Conservation (phyloP, 2,888 invertebrate species). For the Orchestes rusci region DNA sequence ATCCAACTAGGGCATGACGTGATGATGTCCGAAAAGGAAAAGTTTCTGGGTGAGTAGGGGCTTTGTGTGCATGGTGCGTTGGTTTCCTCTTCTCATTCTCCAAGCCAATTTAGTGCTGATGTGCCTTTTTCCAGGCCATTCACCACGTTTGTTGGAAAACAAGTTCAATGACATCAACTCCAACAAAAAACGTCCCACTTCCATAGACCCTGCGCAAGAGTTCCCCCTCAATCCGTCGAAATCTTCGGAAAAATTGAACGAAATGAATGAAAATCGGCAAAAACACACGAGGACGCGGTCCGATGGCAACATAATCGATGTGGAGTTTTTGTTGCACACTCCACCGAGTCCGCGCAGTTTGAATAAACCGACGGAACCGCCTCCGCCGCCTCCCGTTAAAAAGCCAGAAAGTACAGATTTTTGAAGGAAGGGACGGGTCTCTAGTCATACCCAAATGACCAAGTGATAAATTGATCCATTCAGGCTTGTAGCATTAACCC, state of each 20-base stretch:
- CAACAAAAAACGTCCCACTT: constrained; percentile 18
- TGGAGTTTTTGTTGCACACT: constrained; percentile 23
- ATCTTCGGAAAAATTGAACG: constrained; percentile 34
- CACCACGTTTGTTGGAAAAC: constrained; percentile 29
- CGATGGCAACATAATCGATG: constrained; percentile 43
- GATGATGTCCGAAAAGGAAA: constrained; percentile 42
- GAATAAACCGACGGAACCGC: constrained; percentile 43
- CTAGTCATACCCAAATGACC: background rate
- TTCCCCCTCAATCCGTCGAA: constrained; percentile 35
- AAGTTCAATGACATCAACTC: constrained; percentile 36
- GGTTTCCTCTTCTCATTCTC: background rate
- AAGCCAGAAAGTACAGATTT: constrained; percentile 41
- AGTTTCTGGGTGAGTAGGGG: constrained; percentile 36
- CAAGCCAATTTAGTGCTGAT: no score
- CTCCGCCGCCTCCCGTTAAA: constrained; percentile 41
- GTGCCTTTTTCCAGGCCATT: constrained; percentile 18
- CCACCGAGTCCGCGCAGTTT: constrained; percentile 39
- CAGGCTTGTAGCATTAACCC: no score
- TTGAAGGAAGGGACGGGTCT: constrained; percentile 25
- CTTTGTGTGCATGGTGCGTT: background rate
- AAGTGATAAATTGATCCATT: no score
- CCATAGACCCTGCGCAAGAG: constrained; percentile 20
- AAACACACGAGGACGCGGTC: constrained; percentile 43
- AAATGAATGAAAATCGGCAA: constrained; percentile 29
- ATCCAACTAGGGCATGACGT: constrained; percentile 40